These are phyloP conservation scores for Sciurus carolinensis DNA, from an alignment of 2,797 vertebrate genomes.

Conservation along the genomic window DNA sequence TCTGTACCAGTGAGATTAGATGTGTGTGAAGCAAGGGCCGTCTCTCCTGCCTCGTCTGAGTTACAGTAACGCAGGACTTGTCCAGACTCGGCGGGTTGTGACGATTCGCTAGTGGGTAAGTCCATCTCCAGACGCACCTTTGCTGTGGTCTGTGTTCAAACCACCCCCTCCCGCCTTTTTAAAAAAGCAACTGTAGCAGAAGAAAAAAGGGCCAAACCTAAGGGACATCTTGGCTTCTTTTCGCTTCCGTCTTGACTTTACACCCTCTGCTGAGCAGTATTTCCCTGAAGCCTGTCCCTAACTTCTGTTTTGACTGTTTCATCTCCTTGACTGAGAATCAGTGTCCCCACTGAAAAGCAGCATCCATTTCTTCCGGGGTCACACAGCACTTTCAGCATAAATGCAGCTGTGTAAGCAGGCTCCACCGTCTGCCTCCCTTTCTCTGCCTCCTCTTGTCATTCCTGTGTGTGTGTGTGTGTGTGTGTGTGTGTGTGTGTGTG, in stretches of 20 bases:
- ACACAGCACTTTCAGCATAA: not conserved
- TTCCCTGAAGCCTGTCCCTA: not conserved
- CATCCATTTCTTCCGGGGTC: not conserved
- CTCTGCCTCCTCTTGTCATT: too few relatives aligned
- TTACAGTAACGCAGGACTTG: not conserved
- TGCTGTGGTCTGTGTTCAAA: not conserved
- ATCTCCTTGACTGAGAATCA: not conserved
- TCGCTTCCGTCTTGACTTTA: not conserved
- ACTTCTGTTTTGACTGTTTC: not conserved
- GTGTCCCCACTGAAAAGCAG: not conserved
- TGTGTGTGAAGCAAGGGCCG: fast-evolving
- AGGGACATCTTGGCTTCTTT: not conserved
- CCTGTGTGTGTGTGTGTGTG: too few relatives aligned
- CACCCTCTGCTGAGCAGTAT: not conserved
- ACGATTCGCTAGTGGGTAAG: not conserved
- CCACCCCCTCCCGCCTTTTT: too few relatives aligned
- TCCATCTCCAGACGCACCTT: not conserved
- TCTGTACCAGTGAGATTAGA: not conserved
- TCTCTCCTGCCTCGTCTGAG: conserved; percentile 50
- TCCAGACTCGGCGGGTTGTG: not conserved
- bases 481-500: not conserved
- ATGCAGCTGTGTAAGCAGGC: not conserved
- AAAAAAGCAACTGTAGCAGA: conserved; percentile 4
- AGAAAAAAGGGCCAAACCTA: conserved; percentile 13
- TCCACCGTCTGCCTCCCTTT: too few relatives aligned